Evolutionary conservation across 2,113 vertebrate genomes (phyloP).

Genomic region (Apodemus speciosus): DNA sequence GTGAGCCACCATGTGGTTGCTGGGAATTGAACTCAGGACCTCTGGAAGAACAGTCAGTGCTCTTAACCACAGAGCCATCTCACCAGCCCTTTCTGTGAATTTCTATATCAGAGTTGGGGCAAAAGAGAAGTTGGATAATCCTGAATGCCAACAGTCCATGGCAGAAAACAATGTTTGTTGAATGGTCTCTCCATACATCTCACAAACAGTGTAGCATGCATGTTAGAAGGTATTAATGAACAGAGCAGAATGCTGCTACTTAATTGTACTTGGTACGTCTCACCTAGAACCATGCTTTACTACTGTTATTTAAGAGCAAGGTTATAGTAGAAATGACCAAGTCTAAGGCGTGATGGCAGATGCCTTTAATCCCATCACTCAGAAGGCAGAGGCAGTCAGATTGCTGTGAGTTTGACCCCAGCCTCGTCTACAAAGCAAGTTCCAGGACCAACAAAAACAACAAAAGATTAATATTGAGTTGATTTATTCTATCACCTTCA

Average conservation of each 20-base stretch:
- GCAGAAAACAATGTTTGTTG: not conserved
- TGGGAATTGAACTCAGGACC: no score
- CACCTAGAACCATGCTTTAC: not conserved
- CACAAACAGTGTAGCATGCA: not conserved
- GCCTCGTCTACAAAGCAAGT: no score
- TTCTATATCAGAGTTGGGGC: not conserved
- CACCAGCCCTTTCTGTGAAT: not conserved
- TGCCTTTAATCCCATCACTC: no score
- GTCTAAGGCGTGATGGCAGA: not conserved
- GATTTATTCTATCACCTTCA: not conserved
- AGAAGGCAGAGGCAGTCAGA: no score
- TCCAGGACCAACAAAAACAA: no score
- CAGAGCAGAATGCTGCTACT: not conserved
- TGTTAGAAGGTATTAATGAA: not conserved
- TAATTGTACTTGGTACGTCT: not conserved
- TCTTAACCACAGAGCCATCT: no score
- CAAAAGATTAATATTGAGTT: constrained; percentile 16
- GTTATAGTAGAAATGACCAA: not conserved
- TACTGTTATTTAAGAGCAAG: constrained; percentile 1
- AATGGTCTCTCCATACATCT: not conserved
- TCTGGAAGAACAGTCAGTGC: no score
- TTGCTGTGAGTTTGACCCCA: no score
- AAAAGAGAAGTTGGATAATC: constrained; percentile 7
- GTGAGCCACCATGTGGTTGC: no score
- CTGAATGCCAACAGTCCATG: constrained; percentile 12